These are phyloP conservation scores for Gallinago undulata DNA, from an alignment of 2,113 vertebrate genomes.

Conservation along the genomic window DNA sequence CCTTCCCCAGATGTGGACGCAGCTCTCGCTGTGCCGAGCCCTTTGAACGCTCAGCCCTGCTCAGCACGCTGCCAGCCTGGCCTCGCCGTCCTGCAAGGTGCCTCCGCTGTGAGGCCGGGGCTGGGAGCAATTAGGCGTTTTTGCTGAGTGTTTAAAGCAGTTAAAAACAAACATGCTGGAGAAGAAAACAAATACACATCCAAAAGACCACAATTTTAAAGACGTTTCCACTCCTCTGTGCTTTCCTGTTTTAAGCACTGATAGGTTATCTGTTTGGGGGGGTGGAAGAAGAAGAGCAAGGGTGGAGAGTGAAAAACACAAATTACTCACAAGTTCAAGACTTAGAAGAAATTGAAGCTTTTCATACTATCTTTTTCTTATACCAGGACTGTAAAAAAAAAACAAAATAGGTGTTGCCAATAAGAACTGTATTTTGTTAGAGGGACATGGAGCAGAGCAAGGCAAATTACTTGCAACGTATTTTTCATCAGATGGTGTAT, in stretches of 20 bases:
- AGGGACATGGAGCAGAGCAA: neutral
- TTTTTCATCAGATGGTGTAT: neutral
- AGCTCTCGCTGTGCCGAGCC: neutral
- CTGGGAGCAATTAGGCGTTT: neutral
- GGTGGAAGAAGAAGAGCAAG: neutral
- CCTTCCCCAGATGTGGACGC: neutral
- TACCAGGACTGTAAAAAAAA: neutral
- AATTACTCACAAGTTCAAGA: neutral
- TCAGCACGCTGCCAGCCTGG: rapidly evolving
- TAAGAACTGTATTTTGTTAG: neutral
- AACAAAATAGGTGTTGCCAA: neutral
- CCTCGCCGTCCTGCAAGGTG: neutral
- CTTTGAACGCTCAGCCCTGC: neutral
- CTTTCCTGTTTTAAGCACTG: neutral
- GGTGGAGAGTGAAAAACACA: neutral
- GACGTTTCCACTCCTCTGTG: neutral
- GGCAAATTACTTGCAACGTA: neutral
- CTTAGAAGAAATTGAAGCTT: neutral
- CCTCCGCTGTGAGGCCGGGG: rapidly evolving
- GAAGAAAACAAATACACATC: neutral
- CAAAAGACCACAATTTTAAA: neutral
- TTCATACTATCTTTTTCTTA: neutral
- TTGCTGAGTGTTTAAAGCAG: neutral
- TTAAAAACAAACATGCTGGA: neutral
- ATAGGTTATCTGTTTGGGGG: neutral